Evolutionary conservation across 2,113 vertebrate genomes (phyloP).

Genomic region (Myocastor coypus): DNA sequence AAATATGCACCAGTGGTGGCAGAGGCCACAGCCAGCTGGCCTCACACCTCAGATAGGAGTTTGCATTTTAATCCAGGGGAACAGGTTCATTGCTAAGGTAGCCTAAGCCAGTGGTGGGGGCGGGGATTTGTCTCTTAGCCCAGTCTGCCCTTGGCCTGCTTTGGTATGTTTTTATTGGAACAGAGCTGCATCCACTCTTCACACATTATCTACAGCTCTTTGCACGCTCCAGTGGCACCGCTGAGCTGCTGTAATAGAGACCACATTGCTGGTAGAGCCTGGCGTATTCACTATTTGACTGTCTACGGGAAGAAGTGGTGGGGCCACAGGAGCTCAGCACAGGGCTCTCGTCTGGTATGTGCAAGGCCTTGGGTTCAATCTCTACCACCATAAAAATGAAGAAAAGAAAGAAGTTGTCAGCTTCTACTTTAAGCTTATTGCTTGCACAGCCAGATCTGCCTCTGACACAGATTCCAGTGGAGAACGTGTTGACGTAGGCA

Average conservation of each 20-base stretch:
- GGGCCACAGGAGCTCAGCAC: background rate
- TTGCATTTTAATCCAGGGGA: background rate
- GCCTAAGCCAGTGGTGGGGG: background rate
- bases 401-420: background rate
- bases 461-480: background rate
- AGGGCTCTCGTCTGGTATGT: background rate
- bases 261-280: background rate
- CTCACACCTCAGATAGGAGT: accelerated
- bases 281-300: background rate
- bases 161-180: conserved; percentile 10
- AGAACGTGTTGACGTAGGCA: background rate
- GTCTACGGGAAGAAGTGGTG: background rate
- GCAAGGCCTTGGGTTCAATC: background rate
- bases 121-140: background rate
- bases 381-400: background rate
- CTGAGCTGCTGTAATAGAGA: background rate
- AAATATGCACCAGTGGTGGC: background rate
- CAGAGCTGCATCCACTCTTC: background rate
- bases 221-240: background rate
- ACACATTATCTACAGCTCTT: background rate
- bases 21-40: background rate
- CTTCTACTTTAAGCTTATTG: background rate
- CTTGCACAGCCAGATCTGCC: background rate
- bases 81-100: too few species aligned
- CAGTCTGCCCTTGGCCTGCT: background rate